Base-by-base conservation (phyloP, 1,140 invertebrate species). In the Brevipalpus yothersi region DNA sequence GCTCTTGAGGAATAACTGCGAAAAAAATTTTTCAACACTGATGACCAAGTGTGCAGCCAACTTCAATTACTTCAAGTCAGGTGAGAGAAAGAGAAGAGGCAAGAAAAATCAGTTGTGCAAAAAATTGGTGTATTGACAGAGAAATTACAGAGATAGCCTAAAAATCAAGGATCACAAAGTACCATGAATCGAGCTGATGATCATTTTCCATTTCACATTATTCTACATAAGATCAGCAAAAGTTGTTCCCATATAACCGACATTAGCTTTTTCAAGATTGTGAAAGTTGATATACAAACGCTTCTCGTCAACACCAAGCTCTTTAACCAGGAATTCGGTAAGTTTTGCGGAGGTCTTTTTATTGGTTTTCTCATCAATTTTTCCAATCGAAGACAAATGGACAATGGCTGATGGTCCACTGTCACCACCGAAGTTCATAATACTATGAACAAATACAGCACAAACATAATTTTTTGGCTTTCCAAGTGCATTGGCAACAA, bases 231-330 rank as follows among this genome's bases (percentile, higher is more conserved):
- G 19, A 59, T 75, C 75, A 65, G 79, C 76, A 68, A 81, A 81
- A 45, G 79, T 81, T 41, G 77, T 78, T 55, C 75, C 76, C 56
- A 77, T 75, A 65, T 75, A 80, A 54, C 80, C 80, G 60, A 80
- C 73, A 68, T 78, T 74, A 39, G 73, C 69, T 9, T 74, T 71
- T 13, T 72, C 68, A 56, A 74, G 71, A 70, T 81, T 76, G 63
- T 72, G 71, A 67, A 75, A 81, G 21, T 69, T 70, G 59, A 81
- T 80, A 64, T 81, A 81, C 74, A 80, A 76, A 62, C 61, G 63
- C 31, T 66, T 58, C 11, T 55, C 4, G 15, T 75, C 66, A 17
- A 82, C 73, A 11, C 76, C 77, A 5, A 82, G 66, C 62, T 74
- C 70, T 60, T 77, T 74, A 62, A 76, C 72, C 40, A 82, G 68